Evolutionary conservation across 2,113 vertebrate species (phyloP).

Genomic region (Xenus cinereus): DNA sequence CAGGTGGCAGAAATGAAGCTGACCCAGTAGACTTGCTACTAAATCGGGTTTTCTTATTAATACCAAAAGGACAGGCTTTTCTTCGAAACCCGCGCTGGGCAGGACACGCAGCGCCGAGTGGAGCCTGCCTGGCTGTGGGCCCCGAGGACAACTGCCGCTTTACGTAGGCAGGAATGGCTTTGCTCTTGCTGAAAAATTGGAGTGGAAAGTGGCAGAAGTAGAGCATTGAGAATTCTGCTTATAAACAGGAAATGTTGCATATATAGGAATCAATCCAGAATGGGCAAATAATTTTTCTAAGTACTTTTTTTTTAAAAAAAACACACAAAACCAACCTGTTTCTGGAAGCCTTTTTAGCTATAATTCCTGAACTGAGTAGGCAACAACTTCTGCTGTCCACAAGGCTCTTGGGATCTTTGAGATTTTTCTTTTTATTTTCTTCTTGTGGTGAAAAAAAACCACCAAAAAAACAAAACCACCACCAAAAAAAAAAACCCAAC

Average conservation of each 20-base stretch:
- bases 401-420: not conserved
- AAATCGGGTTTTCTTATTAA: not conserved
- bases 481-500: not conserved
- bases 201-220: not conserved
- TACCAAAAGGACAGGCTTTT: not conserved
- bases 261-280: not conserved
- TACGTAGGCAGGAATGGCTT: not conserved
- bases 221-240: not conserved
- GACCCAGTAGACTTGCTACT: not conserved
- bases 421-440: not conserved
- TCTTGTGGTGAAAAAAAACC: no score
- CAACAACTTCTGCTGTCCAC: not conserved
- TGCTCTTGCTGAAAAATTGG: not conserved
- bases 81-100: not conserved
- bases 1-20: not conserved
- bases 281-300: not conserved
- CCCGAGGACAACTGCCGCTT: no score
- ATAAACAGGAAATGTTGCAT: not conserved
- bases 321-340: not conserved
- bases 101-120: not conserved
- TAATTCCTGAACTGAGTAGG: not conserved
- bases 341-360: not conserved
- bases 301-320: not conserved
- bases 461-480: not conserved
- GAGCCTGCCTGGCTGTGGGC: not conserved